Base-by-base conservation (phyloP, 2,113 vertebrate genomes). In the Embiotoca jacksoni region DNA sequence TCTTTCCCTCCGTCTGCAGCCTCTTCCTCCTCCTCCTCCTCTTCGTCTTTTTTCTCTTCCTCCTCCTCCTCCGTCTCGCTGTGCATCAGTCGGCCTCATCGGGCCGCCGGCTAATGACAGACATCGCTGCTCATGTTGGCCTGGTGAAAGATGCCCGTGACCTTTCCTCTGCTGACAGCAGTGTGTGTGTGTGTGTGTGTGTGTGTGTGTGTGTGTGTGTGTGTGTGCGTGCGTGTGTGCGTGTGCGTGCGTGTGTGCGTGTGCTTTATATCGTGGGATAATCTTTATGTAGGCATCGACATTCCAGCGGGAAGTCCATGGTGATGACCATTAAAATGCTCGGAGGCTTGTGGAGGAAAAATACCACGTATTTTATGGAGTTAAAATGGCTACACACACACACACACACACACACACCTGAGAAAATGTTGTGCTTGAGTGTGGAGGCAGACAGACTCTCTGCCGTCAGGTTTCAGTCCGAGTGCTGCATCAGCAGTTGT, bases 111-210 rank as follows among this genome's bases (percentile, higher is more conserved):
- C 76, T 84, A 72, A 83, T 85, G 78, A 83, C 77, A 81, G 85
- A 82, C 59, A 7, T 15, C 30, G 13, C 72, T 72, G 80, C 76
- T 58, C 75, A 78, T 64, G 69, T 75, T 81, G 80, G 74, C 66
- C 23, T 41, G 46, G 73, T 15, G n/a, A 78, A 54, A 39, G 65
- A 78, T 71, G 88, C 75, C 68, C 2, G 70, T 75, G 79, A 84
- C 89, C 82, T 85, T 80, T 83, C 58, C 60, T 85, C 59, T 81
- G 91, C 88, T 85, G 84, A 89, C 79, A 15, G 75, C 75, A 72
- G 81, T 71, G 62, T 73, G 79, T 77, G 37, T 2, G 13, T 6
- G 59, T 68, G 31, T 75, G 76, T 80, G 65, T 80, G 57, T 74
- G 83, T 67, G 67, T 53, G 15, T 54, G 66, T 35, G 49, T 46